phyloP scores from a whole-genome alignment of 2,113 vertebrate genomes.

The Psophia crepitans region DNA sequence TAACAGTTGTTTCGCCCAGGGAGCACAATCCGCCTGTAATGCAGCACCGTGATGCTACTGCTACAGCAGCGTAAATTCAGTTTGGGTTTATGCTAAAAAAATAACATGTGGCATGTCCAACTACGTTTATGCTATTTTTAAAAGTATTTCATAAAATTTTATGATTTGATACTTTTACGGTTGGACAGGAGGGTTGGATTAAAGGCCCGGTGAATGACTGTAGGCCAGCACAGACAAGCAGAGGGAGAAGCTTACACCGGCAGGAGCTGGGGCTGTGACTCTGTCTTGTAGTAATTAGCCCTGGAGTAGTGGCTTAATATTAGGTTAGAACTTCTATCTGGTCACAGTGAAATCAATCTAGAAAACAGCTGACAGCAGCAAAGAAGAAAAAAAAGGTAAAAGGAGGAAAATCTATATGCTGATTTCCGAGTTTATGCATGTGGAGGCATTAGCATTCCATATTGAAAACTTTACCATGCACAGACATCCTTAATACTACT shows the following conservation, averaged over 20 bases:
- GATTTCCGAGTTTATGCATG: not conserved
- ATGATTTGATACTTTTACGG: not conserved
- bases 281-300: not conserved
- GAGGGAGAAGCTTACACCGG: not conserved
- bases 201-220: not conserved
- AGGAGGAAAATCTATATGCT: not conserved
- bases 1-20: not conserved
- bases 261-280: not conserved
- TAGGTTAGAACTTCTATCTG: not conserved
- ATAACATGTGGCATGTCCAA: not conserved
- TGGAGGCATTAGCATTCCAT: not conserved
- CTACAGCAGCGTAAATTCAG: not conserved
- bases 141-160: not conserved
- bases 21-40: not conserved
- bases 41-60: accelerated
- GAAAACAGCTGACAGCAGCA: not conserved
- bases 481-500: not conserved
- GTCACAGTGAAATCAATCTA: not conserved
- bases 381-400: not conserved
- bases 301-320: not conserved
- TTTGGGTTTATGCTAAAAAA: not conserved
- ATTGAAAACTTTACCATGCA: not conserved
- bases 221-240: not conserved
- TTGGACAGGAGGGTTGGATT: not conserved
- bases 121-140: not conserved